A percentile compares a stretch with the other conserved stretches of the same genome.
Evolutionary conservation across 92 coral and sea anemone species (phyloP).

Genomic region (Desmophyllum pertusum): DNA sequence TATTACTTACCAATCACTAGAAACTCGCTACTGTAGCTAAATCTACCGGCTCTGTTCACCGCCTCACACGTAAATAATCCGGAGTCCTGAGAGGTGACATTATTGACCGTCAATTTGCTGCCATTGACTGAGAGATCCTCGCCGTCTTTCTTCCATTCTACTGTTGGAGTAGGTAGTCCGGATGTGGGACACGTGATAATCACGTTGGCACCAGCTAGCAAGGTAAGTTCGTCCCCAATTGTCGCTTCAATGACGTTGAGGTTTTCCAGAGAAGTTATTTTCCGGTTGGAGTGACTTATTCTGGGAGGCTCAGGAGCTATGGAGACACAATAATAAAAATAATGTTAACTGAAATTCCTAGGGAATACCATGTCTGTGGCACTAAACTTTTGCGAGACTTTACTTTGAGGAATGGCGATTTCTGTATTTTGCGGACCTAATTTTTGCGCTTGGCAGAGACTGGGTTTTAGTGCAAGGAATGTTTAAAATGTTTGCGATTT

Average conservation of each 20-base stretch:
- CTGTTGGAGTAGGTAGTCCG: constrained; percentile 73
- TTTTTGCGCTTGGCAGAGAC: no score
- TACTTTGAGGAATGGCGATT: no score
- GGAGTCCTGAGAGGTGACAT: constrained; percentile 57
- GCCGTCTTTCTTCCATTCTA: constrained; percentile 68
- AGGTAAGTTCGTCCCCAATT: constrained; percentile 69
- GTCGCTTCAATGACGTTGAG: constrained; percentile 31
- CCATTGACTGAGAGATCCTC: constrained; percentile 26
- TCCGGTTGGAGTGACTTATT: constrained; percentile 38
- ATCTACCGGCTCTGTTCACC: constrained; percentile 78
- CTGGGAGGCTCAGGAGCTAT: constrained; percentile 70
- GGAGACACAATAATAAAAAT: neutral
- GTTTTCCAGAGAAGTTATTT: constrained; percentile 35
- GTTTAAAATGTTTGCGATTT: no score
- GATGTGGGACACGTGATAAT: constrained; percentile 60
- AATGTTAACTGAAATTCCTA: neutral
- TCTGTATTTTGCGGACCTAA: no score
- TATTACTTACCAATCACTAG: constrained; percentile 77
- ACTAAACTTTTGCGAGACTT: no score
- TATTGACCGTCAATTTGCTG: constrained; percentile 49
- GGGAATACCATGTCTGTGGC: neutral
- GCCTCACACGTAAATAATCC: constrained; percentile 84
- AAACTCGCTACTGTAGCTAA: constrained; percentile 43
- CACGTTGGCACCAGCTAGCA: constrained; percentile 62
- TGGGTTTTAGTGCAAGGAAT: no score